A percentile compares a stretch with the other conserved stretches of the same genome.
phyloP scores from a whole-genome alignment of 2,888 invertebrate genomes.

The Drepana falcataria region DNA sequence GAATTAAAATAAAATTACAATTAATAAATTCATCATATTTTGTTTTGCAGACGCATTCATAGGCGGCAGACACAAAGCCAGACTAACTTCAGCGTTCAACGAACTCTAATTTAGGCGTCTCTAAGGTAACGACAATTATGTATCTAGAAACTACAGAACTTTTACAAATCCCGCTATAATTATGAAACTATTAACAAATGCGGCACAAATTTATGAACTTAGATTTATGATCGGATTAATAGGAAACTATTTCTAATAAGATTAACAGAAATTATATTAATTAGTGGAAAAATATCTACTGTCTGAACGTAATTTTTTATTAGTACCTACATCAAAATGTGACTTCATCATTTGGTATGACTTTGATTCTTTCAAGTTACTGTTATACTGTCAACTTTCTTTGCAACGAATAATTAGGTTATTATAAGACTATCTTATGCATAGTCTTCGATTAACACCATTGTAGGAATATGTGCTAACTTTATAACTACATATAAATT shows the following conservation, averaged over 20 bases:
- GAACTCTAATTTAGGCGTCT: constrained; percentile 48
- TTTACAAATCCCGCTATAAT: constrained; percentile 14
- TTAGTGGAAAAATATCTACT: no score
- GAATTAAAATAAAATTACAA: no score
- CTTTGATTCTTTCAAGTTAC: background rate
- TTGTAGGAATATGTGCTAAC: background rate
- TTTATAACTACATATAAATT: no score
- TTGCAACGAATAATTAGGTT: background rate
- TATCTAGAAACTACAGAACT: constrained; percentile 36
- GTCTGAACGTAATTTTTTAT: no score
- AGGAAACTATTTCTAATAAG: no score
- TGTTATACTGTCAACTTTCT: background rate
- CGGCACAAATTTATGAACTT: background rate
- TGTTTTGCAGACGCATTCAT: no score
- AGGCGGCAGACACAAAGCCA: constrained; percentile 14
- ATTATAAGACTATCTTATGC: no score
- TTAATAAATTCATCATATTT: no score
- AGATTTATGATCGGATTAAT: background rate
- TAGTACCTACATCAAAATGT: no score
- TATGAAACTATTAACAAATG: constrained; percentile 1
- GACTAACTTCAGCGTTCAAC: constrained; percentile 55
- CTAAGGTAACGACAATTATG: constrained; percentile 37
- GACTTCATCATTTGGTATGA: no score
- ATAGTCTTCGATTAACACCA: background rate
- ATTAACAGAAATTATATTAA: no score